Evolutionary conservation across 2,113 vertebrate genomes (phyloP), one percentile per base, ranked within the genome.

Genomic region (Tiliqua scincoides): DNA sequence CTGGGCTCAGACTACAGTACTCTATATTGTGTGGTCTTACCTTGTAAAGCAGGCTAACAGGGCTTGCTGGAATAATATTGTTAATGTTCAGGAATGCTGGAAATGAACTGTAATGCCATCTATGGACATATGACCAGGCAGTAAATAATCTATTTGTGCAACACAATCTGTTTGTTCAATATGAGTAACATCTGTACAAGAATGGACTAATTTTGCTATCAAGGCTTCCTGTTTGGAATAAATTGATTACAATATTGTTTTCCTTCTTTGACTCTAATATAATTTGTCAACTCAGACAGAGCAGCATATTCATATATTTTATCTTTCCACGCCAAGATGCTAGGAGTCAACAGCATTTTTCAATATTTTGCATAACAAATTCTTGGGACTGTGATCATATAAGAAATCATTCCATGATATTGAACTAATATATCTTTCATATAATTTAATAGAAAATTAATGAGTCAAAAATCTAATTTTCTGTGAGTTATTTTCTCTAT

Each of bases 361-460:
- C 48, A 54, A 57, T 54, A 76, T 12, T 76, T 68, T 9, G 59
- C 32, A 20, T 6, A 81, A 68, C 18, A 65, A 23, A 67, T 32
- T 52, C n/a, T 68, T 71, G 27, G 18, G 17, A 27, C 20, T 54
- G 30, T 48, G 62, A 81, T 52, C 59, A n/a, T 52, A 15, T 7
- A 81, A 67, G 43, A 32, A 68, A 68, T 68, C 18, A 68, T 68
- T 54, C 68, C 20, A 52, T 52, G 30, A 48, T 32, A 40, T 8
- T 54, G 30, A 81, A 43, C 30, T 68, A 52, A 48, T 81, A 67
- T 40, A 80, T 81, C 43, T 81, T 81, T 52, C 67, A 30, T 32
- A 68, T 68, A 52, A 68, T 67, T 68, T 81, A 68, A 81, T 35
- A 81, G 23, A 81, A 81, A 21, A 81, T 67, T 48, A 68, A 68